A percentile compares a stretch with the other conserved stretches of the same genome.
Evolutionary conservation across 1,140 invertebrate genomes (phyloP).

Genomic region (Euborellia annulipes): DNA sequence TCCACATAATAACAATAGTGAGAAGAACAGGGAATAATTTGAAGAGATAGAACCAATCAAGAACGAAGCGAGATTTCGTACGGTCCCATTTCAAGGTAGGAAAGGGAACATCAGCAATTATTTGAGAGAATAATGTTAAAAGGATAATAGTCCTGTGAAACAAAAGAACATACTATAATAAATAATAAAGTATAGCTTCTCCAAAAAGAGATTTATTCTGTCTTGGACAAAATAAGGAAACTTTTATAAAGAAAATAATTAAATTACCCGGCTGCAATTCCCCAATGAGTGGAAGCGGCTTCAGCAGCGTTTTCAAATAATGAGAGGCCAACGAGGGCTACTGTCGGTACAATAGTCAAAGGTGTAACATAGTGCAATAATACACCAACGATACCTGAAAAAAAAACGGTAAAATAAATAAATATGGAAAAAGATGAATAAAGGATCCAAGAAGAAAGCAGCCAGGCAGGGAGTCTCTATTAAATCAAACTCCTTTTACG

Average conservation of each 20-base stretch:
- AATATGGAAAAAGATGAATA: slow-evolving; percentile 10
- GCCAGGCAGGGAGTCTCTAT: too few relatives aligned
- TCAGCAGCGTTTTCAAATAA: slow-evolving; percentile 60
- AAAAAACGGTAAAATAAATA: too few relatives aligned
- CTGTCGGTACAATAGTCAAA: slow-evolving; percentile 63
- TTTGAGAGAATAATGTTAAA: slow-evolving; percentile 67
- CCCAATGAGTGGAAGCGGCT: slow-evolving; percentile 64
- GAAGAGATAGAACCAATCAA: slow-evolving; percentile 55
- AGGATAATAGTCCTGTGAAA: slow-evolving; percentile 59
- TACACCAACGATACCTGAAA: slow-evolving; percentile 50
- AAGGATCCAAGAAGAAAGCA: slow-evolving; percentile 10
- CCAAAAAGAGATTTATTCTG: too few relatives aligned
- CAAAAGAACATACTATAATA: too few relatives aligned
- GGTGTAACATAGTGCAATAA: slow-evolving; percentile 60
- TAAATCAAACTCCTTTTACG: too few relatives aligned
- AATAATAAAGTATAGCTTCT: too few relatives aligned
- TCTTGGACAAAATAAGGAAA: too few relatives aligned
- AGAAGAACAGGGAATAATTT: slow-evolving; percentile 70
- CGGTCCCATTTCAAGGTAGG: slow-evolving; percentile 45
- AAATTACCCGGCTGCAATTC: slow-evolving; percentile 58
- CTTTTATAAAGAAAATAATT: too few relatives aligned
- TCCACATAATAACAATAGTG: slow-evolving; percentile 67
- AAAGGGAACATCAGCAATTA: slow-evolving; percentile 48
- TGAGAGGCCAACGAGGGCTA: slow-evolving; percentile 60
- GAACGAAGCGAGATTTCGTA: slow-evolving; percentile 35